Conservation (phyloP, 2,797 vertebrate genomes). For the Amazona ochrocephala region DNA sequence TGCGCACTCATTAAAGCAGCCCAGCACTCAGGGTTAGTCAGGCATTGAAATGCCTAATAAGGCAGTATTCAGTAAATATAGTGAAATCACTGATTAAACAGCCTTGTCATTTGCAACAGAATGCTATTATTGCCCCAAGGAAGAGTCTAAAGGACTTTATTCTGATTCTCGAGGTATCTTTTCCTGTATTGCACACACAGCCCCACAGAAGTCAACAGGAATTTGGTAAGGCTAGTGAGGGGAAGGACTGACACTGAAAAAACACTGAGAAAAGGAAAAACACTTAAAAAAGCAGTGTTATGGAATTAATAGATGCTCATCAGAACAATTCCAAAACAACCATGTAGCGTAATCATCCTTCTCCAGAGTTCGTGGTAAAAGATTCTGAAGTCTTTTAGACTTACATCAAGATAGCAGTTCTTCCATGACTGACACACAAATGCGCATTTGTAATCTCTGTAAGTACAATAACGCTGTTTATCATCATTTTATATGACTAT, state of each 20-base stretch:
- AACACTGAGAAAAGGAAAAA: background rate
- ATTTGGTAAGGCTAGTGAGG: background rate
- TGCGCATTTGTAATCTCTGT: background rate
- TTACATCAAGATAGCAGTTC: background rate
- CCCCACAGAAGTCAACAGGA: background rate
- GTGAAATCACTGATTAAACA: background rate
- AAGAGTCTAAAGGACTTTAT: background rate
- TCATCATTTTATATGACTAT: background rate
- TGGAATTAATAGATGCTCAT: background rate
- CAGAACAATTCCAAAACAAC: background rate
- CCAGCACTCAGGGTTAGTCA: background rate
- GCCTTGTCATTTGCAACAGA: background rate
- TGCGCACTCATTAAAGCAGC: background rate
- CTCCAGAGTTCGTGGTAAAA: background rate
- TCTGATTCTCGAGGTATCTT: background rate
- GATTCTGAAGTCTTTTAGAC: background rate
- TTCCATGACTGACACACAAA: background rate
- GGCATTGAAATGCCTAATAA: background rate
- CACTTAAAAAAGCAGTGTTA: background rate
- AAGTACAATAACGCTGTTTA: background rate
- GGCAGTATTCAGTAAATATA: background rate
- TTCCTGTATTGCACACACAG: background rate
- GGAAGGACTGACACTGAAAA: background rate
- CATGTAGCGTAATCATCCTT: accelerated
- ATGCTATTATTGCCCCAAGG: background rate